Percentiles rank a stretch among this genome's conserved stretches.
These are phyloP conservation scores for Ctenicera cuprea DNA, from an alignment of 2,888 invertebrate genomes.

Conservation along the genomic window DNA sequence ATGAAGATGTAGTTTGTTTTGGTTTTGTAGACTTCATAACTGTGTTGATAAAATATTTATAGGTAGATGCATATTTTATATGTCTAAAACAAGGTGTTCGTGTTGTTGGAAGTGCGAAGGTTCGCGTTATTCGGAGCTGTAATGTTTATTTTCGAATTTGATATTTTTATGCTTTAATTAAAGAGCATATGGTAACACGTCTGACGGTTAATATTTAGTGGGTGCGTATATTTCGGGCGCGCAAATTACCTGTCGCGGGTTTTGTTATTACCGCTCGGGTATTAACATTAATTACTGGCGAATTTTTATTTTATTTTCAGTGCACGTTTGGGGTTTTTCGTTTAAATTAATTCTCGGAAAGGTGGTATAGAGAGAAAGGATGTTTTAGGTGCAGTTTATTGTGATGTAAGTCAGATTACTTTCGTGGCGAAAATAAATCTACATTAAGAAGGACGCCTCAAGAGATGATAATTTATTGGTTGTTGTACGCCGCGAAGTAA, in stretches of 20 bases:
- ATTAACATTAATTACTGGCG: neutral
- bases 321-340: neutral
- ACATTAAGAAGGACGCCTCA: slow-evolving; percentile 35
- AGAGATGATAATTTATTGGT: slow-evolving; percentile 41
- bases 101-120: too few relatives aligned
- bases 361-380: slow-evolving; percentile 8
- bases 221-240: neutral
- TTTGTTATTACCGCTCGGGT: neutral
- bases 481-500: slow-evolving; percentile 31
- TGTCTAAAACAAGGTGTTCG: too few relatives aligned
- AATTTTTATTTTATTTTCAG: slow-evolving; percentile 1
- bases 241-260: slow-evolving; percentile 3
- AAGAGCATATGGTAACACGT: neutral
- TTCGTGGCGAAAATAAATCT: slow-evolving; percentile 36
- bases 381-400: slow-evolving; percentile 15
- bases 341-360: neutral
- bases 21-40: too few relatives aligned
- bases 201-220: neutral
- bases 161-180: slow-evolving; percentile 4
- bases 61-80: too few relatives aligned
- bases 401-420: slow-evolving; percentile 34
- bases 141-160: slow-evolving; percentile 6
- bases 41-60: too few relatives aligned
- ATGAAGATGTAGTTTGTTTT: too few relatives aligned
- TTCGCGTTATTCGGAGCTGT: neutral